Evolutionary conservation across 1,140 invertebrate species (phyloP).

Genomic region (Theocolax elegans): DNA sequence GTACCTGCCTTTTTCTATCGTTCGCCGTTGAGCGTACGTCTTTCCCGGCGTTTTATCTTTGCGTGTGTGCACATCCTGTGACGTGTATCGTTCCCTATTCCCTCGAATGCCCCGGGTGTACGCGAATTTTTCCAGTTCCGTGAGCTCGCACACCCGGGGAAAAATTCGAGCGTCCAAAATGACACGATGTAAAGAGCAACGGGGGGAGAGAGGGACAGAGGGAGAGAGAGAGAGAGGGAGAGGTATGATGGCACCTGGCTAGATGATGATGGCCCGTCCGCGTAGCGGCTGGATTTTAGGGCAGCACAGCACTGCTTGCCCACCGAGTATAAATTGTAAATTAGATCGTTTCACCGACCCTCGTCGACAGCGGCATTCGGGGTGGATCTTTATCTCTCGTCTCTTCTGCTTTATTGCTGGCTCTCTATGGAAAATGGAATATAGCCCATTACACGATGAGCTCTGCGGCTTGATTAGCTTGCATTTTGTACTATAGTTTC

Average conservation of each 20-base stretch:
- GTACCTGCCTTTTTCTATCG: background rate
- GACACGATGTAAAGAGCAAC: conserved; percentile 10
- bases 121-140: conserved; percentile 29
- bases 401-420: no score
- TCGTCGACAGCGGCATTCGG: conserved; percentile 27
- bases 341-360: conserved; percentile 30
- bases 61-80: background rate
- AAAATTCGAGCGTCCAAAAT: conserved; percentile 10
- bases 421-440: no score
- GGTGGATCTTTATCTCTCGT: background rate
- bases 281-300: background rate
- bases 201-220: no score
- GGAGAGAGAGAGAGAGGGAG: background rate
- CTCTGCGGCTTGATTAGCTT: no score
- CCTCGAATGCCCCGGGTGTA: background rate
- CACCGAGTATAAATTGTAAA: conserved; percentile 41
- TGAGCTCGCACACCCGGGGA: background rate
- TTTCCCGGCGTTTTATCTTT: background rate
- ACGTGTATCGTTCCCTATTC: background rate
- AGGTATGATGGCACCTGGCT: conserved; percentile 9
- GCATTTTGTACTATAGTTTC: no score
- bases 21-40: no score
- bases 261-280: background rate
- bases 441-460: no score
- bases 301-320: background rate